Evolutionary conservation across 2,888 invertebrate genomes (phyloP).

Genomic region (Volucella inflata): DNA sequence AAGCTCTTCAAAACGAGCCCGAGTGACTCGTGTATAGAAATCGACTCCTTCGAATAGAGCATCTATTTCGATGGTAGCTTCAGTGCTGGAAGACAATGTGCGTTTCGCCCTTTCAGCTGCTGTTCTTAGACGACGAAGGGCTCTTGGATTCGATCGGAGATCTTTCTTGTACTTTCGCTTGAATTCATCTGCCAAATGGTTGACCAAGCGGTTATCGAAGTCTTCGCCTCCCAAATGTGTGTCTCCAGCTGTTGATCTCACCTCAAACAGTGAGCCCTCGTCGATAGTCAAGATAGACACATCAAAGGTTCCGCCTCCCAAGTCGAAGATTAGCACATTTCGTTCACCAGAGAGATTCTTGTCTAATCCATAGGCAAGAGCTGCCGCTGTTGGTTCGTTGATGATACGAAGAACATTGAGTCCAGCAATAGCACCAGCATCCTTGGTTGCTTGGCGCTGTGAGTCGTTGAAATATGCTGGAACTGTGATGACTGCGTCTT

Average conservation of each 20-base stretch:
- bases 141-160: slow-evolving; percentile 86
- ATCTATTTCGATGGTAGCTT: slow-evolving; percentile 89
- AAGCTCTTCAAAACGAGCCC: slow-evolving; percentile 89
- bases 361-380: slow-evolving; percentile 89
- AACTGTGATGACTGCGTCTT: slow-evolving; percentile 89
- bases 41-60: slow-evolving; percentile 88
- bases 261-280: slow-evolving; percentile 88
- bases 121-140: slow-evolving; percentile 87
- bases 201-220: slow-evolving; percentile 86
- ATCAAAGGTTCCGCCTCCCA: slow-evolving; percentile 87
- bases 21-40: slow-evolving; percentile 87
- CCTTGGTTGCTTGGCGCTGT: slow-evolving; percentile 89
- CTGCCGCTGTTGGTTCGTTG: slow-evolving; percentile 92
- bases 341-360: slow-evolving; percentile 87
- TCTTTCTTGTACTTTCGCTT: slow-evolving; percentile 88
- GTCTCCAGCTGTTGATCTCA: slow-evolving; percentile 89
- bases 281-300: slow-evolving; percentile 90
- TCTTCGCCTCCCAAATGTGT: slow-evolving; percentile 90
- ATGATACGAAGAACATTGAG: slow-evolving; percentile 92
- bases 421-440: slow-evolving; percentile 90
- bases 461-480: slow-evolving; percentile 91
- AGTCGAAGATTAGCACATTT: slow-evolving; percentile 87
- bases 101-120: slow-evolving; percentile 90
- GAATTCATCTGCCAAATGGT: slow-evolving; percentile 86
- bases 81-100: slow-evolving; percentile 89